phyloP scores from a whole-genome alignment of 1,140 invertebrate genomes.

The Trachymyrmex septentrionalis region DNA sequence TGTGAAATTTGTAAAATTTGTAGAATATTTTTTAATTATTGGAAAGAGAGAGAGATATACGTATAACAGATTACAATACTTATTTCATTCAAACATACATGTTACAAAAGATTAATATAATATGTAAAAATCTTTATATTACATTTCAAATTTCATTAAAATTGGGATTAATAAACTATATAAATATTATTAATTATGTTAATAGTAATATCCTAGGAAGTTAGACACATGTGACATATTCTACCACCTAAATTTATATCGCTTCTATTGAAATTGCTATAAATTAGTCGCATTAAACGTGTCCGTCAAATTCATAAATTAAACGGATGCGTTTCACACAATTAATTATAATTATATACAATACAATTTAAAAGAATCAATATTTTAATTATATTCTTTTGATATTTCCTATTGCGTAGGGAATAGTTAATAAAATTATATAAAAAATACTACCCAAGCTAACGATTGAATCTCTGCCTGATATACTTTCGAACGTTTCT shows the following conservation, averaged over 20 bases:
- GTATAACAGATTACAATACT: not conserved
- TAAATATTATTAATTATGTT: not conserved
- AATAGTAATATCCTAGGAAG: not conserved
- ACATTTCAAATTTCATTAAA: not conserved
- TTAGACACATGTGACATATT: not conserved
- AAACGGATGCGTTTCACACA: not conserved
- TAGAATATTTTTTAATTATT: constrained; percentile 5
- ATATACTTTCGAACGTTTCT: not conserved
- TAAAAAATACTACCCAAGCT: not conserved
- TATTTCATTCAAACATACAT: not conserved
- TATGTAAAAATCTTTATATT: not conserved
- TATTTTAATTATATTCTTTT: not conserved
- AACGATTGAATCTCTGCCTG: not conserved
- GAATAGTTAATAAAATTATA: not conserved
- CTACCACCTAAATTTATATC: not conserved
- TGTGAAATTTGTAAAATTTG: not conserved
- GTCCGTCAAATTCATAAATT: not conserved
- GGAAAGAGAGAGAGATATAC: not conserved
- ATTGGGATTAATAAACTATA: not conserved
- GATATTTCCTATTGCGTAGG: not conserved
- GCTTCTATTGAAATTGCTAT: not conserved
- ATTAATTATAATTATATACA: not conserved
- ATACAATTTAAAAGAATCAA: not conserved
- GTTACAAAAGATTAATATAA: not conserved
- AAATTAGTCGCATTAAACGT: not conserved